Percentiles rank a stretch among this genome's conserved stretches.
phyloP scores from a whole-genome alignment of 1,140 invertebrate species.

The Chrysoperla carnea region DNA sequence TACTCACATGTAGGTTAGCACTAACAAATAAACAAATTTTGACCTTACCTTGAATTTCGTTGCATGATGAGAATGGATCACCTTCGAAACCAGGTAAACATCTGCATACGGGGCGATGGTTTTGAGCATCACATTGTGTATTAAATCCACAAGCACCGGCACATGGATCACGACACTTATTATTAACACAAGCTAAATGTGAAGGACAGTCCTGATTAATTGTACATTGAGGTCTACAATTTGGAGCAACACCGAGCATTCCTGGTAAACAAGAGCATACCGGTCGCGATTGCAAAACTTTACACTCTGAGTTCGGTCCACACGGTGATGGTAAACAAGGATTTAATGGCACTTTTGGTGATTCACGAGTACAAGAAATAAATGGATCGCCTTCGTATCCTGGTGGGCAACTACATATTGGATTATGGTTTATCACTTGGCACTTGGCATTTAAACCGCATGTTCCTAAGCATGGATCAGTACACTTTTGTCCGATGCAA shows the following conservation, averaged over 20 bases:
- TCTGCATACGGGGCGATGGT: constrained; percentile 59
- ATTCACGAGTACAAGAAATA: constrained; percentile 45
- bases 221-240: constrained; percentile 58
- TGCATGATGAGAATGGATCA: constrained; percentile 65
- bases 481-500: constrained; percentile 64
- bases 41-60: constrained; percentile 39
- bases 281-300: constrained; percentile 43
- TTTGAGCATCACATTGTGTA: constrained; percentile 54
- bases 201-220: constrained; percentile 65
- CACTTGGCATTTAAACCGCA: constrained; percentile 66
- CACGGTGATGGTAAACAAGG: constrained; percentile 67
- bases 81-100: constrained; percentile 59
- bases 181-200: constrained; percentile 55
- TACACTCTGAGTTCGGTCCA: constrained; percentile 63
- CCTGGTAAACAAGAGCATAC: constrained; percentile 58
- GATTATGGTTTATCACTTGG: constrained; percentile 65
- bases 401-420: constrained; percentile 64
- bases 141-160: constrained; percentile 69
- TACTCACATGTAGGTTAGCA: too few relatives aligned
- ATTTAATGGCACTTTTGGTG: constrained; percentile 23
- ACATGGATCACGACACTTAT: constrained; percentile 64
- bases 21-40: too few relatives aligned
- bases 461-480: constrained; percentile 60
- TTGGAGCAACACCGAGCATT: constrained; percentile 68
- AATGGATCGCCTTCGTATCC: constrained; percentile 68